phyloP scores from a whole-genome alignment of 2,797 vertebrate species.

The Anisognathus igniventris region DNA sequence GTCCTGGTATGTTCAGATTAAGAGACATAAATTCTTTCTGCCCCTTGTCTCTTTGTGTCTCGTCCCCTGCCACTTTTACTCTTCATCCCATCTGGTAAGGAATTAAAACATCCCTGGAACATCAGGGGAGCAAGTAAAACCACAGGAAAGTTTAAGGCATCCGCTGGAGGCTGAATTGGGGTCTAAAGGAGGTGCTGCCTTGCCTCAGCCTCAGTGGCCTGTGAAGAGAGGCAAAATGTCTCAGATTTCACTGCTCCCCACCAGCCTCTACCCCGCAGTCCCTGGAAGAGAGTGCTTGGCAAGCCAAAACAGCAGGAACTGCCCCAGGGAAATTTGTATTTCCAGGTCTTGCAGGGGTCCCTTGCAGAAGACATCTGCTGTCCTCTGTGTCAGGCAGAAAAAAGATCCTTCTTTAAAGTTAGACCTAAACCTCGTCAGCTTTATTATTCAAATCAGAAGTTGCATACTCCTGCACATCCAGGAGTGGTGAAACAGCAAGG shows the following conservation, averaged over 20 bases:
- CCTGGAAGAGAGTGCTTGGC: neutral
- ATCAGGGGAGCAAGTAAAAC: neutral
- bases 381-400: rapidly evolving
- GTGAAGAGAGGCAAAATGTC: neutral
- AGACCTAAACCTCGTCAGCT: neutral
- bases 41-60: neutral
- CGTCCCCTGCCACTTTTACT: neutral
- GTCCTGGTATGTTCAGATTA: neutral
- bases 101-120: neutral
- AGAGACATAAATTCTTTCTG: neutral
- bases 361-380: neutral
- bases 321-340: neutral
- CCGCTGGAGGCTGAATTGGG: neutral
- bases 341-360: neutral
- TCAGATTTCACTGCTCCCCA: neutral
- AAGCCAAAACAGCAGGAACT: neutral
- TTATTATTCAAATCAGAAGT: neutral
- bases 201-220: neutral
- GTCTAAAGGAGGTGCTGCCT: neutral
- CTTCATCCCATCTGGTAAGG: neutral
- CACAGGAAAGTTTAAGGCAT: neutral
- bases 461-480: neutral
- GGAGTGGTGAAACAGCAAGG: neutral
- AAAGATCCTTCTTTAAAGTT: neutral
- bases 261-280: neutral